phyloP scores from a whole-genome alignment of 2,113 vertebrate genomes.

The Hippocampus guttulatus region DNA sequence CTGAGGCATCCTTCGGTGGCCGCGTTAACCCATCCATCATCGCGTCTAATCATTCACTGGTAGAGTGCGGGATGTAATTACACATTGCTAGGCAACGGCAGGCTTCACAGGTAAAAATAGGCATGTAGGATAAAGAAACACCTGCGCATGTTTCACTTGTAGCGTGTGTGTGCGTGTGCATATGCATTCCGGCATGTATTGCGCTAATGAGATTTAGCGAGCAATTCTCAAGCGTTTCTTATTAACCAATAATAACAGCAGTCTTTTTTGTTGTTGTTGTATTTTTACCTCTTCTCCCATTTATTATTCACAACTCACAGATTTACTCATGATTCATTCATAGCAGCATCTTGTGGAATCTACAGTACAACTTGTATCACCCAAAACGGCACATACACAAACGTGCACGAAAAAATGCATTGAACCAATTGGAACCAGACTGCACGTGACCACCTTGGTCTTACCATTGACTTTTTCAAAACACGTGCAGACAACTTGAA shows the following conservation, averaged over 20 bases:
- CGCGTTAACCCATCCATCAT: slow-evolving; percentile 66
- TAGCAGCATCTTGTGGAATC: slow-evolving; percentile 72
- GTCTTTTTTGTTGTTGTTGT: slow-evolving; percentile 71
- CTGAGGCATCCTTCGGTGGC: slow-evolving; percentile 58
- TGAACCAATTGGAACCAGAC: not conserved
- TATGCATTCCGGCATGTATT: slow-evolving; percentile 34
- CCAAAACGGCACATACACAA: slow-evolving; percentile 15
- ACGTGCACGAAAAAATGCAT: not conserved
- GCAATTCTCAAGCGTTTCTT: slow-evolving; percentile 71
- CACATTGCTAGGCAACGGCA: slow-evolving; percentile 64
- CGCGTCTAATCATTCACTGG: slow-evolving; percentile 58
- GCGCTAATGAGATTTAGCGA: slow-evolving; percentile 66
- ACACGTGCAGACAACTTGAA: not conserved
- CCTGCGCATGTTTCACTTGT: slow-evolving; percentile 55
- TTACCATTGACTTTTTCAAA: slow-evolving; percentile 26
- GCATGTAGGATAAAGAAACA: slow-evolving; percentile 47
- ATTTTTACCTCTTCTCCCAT: slow-evolving; percentile 72
- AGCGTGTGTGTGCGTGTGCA: slow-evolving; percentile 20
- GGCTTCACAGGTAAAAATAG: slow-evolving; percentile 68
- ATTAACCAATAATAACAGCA: slow-evolving; percentile 78
- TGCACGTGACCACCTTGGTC: slow-evolving; percentile 53
- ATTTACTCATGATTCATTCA: slow-evolving; percentile 78
- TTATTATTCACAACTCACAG: slow-evolving; percentile 77
- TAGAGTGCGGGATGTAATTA: slow-evolving; percentile 66
- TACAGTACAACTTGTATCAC: slow-evolving; percentile 70